These are phyloP conservation scores for Chloebia gouldiae DNA, from an alignment of 2,113 vertebrate species.

Conservation along the genomic window DNA sequence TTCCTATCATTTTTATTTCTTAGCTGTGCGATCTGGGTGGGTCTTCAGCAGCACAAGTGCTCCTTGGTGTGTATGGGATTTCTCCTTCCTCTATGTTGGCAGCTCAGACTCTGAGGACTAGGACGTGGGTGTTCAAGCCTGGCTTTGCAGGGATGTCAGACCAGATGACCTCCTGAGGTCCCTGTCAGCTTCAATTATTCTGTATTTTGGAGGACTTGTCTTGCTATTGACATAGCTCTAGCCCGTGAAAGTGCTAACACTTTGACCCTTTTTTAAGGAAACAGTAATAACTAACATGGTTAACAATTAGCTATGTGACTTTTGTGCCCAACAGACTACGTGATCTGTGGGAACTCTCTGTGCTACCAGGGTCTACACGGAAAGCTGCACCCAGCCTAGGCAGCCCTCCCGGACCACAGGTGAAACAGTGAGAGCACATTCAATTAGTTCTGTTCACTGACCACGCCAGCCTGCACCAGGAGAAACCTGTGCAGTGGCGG, in stretches of 20 bases:
- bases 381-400: neutral
- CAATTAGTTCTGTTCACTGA: neutral
- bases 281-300: neutral
- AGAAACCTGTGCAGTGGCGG: neutral
- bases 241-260: neutral
- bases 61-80: neutral
- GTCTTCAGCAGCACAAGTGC: neutral
- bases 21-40: neutral
- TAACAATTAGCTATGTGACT: neutral
- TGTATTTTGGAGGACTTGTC: neutral
- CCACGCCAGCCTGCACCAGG: neutral
- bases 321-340: neutral
- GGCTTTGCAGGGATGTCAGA: neutral
- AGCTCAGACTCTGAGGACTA: neutral
- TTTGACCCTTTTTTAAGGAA: slow-evolving; percentile 7
- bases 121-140: neutral
- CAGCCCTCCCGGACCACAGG: rapidly evolving
- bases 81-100: neutral
- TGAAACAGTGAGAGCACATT: neutral
- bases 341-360: neutral
- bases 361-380: neutral
- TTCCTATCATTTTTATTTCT: neutral
- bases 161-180: neutral
- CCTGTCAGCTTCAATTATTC: neutral
- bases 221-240: neutral